A percentile compares a stretch with the other conserved stretches of the same genome.
Conservation (phyloP, 2,888 invertebrate genomes). For the Pseudanteris insignis region DNA sequence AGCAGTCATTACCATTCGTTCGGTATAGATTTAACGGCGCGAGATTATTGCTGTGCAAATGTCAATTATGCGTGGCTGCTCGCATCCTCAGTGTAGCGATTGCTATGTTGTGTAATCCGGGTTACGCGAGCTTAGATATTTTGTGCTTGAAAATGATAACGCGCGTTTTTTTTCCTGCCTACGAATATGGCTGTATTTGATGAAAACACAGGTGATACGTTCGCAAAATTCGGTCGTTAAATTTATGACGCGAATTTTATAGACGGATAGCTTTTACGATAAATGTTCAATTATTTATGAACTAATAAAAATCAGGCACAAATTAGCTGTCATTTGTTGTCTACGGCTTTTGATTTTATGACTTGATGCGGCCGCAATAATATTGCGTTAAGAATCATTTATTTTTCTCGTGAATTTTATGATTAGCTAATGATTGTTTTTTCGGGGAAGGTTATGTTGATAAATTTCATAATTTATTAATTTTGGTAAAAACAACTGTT, state of each 20-base stretch:
- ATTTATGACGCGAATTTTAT: constrained; percentile 2
- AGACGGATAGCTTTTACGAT: too few species aligned
- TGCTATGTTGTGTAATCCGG: constrained; percentile 21
- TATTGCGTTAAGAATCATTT: too few species aligned
- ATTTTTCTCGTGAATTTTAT: too few species aligned
- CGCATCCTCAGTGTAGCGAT: constrained; percentile 14
- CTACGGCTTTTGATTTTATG: too few species aligned
- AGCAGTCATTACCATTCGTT: constrained; percentile 17
- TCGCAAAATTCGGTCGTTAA: constrained; percentile 8
- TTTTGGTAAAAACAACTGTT: too few species aligned
- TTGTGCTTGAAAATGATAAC: constrained; percentile 17
- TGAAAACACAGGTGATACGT: constrained; percentile 10
- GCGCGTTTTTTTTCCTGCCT: constrained; percentile 10
- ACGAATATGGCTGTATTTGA: constrained; percentile 4
- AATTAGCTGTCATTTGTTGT: too few species aligned
- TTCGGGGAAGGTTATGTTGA: too few species aligned
- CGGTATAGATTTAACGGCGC: constrained; percentile 22
- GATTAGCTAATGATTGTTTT: too few species aligned
- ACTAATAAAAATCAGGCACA: too few species aligned
- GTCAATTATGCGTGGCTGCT: constrained; percentile 22
- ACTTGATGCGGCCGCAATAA: too few species aligned
- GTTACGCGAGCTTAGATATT: constrained; percentile 8
- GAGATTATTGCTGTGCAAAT: constrained; percentile 33
- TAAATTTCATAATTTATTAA: too few species aligned
- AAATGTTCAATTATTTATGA: too few species aligned